Conservation (phyloP, 2,113 vertebrate species). For the Sinocyclocheilus maitianheensis region DNA sequence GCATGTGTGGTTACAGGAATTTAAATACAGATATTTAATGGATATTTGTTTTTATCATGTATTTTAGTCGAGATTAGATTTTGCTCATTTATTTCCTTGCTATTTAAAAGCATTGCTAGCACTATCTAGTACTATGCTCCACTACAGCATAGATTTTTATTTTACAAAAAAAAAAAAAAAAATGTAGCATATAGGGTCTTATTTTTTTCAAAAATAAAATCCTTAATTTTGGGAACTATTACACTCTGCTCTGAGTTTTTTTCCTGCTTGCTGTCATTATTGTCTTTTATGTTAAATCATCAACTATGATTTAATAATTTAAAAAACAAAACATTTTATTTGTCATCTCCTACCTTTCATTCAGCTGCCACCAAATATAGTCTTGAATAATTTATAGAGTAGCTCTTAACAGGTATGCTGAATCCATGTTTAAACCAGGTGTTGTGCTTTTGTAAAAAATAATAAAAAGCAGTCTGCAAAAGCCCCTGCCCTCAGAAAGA, state of each 20-base stretch:
- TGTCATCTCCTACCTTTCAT: background rate
- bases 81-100: too few species aligned
- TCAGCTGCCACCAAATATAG: background rate
- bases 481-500: background rate
- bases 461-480: background rate
- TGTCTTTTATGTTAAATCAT: background rate
- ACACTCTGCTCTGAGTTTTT: too few species aligned
- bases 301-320: background rate
- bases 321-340: background rate
- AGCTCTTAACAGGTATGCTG: background rate
- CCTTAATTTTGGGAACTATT: too few species aligned
- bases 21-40: background rate
- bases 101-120: too few species aligned
- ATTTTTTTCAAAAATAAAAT: background rate
- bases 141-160: too few species aligned
- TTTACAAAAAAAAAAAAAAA: too few species aligned
- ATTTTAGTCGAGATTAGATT: background rate
- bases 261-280: background rate
- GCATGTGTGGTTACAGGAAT: background rate
- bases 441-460: background rate
- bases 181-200: background rate
- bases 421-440: background rate
- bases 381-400: background rate
- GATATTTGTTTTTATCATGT: background rate
- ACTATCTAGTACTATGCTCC: too few species aligned